Percentiles rank a stretch among this genome's conserved stretches.
These are phyloP conservation scores for Zaprionus nigranus DNA, from an alignment of 1,140 invertebrate species.

Conservation along the genomic window DNA sequence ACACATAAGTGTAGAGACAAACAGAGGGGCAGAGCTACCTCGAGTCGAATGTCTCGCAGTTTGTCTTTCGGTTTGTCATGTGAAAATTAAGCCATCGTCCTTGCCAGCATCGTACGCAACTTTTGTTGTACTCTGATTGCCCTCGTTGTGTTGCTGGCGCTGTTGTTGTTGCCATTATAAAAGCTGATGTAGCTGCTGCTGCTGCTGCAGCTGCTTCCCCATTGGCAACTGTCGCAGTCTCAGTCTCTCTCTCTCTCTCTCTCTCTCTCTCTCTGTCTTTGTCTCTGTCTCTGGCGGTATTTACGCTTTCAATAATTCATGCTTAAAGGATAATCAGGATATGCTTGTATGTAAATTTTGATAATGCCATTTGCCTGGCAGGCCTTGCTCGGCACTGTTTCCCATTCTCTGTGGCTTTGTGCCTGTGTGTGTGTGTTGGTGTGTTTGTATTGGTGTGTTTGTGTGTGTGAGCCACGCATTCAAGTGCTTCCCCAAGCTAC, in stretches of 20 bases:
- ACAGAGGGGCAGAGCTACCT: conserved; percentile 2
- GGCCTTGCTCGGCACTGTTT: conserved; percentile 18
- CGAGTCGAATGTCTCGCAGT: conserved; percentile 62
- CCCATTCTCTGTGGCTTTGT: background rate
- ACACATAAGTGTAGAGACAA: too few relatives aligned
- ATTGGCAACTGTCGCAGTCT: conserved; percentile 2
- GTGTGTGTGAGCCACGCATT: conserved; percentile 19
- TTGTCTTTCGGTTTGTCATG: conserved; percentile 72
- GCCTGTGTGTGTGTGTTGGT: background rate
- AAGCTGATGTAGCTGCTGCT: conserved; percentile 50
- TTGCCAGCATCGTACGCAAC: conserved; percentile 28
- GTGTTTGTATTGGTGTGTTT: background rate
- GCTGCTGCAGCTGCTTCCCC: conserved; percentile 13
- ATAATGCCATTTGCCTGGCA: conserved; percentile 74
- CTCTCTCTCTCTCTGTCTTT: background rate
- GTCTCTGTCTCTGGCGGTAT: conserved; percentile 64
- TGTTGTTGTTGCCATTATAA: conserved; percentile 35
- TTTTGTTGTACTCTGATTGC: conserved; percentile 35
- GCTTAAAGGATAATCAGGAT: conserved; percentile 82
- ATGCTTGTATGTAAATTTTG: conserved; percentile 81
- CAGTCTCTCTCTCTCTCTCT: conserved; percentile 25
- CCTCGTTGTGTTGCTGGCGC: conserved; percentile 4
- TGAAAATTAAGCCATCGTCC: conserved; percentile 75
- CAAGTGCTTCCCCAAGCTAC: conserved; percentile 34
- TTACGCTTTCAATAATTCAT: conserved; percentile 83